Percentiles rank a stretch among this genome's conserved stretches.
phyloP scores from a whole-genome alignment of 1,140 invertebrate genomes.

The Belonocnema kinseyi region DNA sequence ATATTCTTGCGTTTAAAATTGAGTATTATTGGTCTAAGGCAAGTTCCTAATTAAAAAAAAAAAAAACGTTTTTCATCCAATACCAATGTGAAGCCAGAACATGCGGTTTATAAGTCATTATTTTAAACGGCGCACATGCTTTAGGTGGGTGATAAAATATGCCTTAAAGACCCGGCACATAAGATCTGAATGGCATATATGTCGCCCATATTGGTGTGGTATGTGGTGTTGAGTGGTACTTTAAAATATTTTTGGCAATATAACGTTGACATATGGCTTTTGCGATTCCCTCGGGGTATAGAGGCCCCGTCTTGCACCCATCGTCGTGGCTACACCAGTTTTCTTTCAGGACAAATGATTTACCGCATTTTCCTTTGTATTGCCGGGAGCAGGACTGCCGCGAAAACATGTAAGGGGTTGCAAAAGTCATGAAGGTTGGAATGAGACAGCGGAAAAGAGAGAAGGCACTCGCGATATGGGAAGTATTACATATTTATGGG shows the following conservation, averaged over 20 bases:
- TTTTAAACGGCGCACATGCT: slow-evolving; percentile 44
- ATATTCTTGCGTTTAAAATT: too few relatives aligned
- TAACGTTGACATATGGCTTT: slow-evolving; percentile 73
- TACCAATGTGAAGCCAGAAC: too few relatives aligned
- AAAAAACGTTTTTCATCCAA: too few relatives aligned
- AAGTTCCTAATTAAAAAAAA: too few relatives aligned
- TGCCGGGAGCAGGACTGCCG: slow-evolving; percentile 59
- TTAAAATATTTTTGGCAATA: slow-evolving; percentile 76
- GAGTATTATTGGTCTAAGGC: too few relatives aligned
- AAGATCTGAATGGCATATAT: slow-evolving; percentile 30
- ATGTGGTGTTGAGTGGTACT: slow-evolving; percentile 65
- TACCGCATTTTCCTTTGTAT: slow-evolving; percentile 65
- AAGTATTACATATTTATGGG: slow-evolving; percentile 76
- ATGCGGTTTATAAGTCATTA: too few relatives aligned
- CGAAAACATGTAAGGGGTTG: slow-evolving; percentile 70
- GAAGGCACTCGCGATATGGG: slow-evolving; percentile 58
- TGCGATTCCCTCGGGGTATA: slow-evolving; percentile 54
- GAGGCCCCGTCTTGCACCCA: slow-evolving; percentile 36
- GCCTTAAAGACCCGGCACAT: slow-evolving; percentile 36
- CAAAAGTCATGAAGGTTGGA: slow-evolving; percentile 44
- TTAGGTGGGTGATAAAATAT: slow-evolving; percentile 64
- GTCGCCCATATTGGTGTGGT: slow-evolving; percentile 33
- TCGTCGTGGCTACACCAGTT: slow-evolving; percentile 47
- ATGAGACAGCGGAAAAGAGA: slow-evolving; percentile 44
- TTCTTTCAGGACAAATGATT: slow-evolving; percentile 75